Percentiles rank a stretch among this genome's conserved stretches.
Conservation (phyloP, 1,140 invertebrate genomes). For the Ganaspis sp. region DNA sequence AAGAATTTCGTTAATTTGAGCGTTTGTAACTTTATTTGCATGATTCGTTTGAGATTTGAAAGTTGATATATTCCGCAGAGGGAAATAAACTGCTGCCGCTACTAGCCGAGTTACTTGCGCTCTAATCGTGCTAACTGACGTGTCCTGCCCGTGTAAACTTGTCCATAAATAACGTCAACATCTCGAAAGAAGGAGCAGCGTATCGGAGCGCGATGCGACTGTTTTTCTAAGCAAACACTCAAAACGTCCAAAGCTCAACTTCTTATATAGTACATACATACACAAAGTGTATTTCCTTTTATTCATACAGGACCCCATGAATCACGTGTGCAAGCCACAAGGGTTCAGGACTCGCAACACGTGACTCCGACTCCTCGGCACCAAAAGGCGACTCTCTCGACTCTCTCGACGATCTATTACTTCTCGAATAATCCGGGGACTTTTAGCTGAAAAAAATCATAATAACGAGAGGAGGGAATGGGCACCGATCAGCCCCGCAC, state of each 20-base stretch:
- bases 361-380: background rate
- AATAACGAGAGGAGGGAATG: background rate
- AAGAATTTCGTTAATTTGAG: no score
- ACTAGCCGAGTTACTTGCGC: background rate
- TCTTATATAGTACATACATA: background rate
- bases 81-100: no score
- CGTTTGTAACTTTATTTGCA: no score
- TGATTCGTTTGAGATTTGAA: no score
- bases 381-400: conserved; percentile 10
- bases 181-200: background rate
- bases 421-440: background rate
- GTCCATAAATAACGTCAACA: background rate
- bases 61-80: no score
- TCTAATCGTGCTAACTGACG: background rate
- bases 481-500: conserved; percentile 20
- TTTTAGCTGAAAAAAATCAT: conserved; percentile 21
- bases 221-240: background rate
- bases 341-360: background rate
- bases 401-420: background rate
- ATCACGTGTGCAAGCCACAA: background rate
- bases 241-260: background rate
- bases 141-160: background rate
- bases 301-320: background rate
- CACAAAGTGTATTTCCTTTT: background rate
- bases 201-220: background rate